A percentile compares a stretch with the other conserved stretches of the same genome.
These are phyloP conservation scores for Neodiprion pinetum DNA, from an alignment of 1,140 invertebrate species.

Conservation along the genomic window DNA sequence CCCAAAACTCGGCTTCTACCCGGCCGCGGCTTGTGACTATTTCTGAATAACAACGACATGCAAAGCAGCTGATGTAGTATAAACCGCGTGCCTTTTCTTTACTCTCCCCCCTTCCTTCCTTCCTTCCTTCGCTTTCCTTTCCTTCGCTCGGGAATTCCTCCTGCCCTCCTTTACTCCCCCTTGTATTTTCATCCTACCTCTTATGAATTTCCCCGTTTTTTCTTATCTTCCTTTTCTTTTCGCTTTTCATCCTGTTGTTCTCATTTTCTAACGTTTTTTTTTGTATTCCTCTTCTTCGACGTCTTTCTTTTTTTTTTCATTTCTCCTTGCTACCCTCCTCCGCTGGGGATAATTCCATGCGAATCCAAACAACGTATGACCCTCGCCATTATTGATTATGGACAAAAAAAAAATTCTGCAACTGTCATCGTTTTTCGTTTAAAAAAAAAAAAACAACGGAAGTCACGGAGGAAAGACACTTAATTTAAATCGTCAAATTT, in stretches of 20 bases:
- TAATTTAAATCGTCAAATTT: no score
- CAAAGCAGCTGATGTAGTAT: constrained; percentile 16
- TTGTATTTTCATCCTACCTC: not conserved
- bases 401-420: no score
- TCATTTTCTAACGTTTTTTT: no score
- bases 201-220: not conserved
- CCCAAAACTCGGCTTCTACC: no score
- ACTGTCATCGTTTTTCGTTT: no score
- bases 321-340: not conserved
- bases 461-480: no score
- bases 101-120: not conserved
- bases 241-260: not conserved
- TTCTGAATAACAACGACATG: constrained; percentile 29
- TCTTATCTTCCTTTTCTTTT: not conserved
- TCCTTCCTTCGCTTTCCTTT: no score
- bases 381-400: no score
- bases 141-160: no score
- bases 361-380: not conserved
- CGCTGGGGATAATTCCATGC: not conserved
- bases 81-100: constrained; percentile 18
- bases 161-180: no score
- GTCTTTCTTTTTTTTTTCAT: not conserved
- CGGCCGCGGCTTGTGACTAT: constrained; percentile 9
- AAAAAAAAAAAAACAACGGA: no score
- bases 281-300: no score